Evolutionary conservation across 2,113 vertebrate species (phyloP).

Genomic region (Gila orcuttii): DNA sequence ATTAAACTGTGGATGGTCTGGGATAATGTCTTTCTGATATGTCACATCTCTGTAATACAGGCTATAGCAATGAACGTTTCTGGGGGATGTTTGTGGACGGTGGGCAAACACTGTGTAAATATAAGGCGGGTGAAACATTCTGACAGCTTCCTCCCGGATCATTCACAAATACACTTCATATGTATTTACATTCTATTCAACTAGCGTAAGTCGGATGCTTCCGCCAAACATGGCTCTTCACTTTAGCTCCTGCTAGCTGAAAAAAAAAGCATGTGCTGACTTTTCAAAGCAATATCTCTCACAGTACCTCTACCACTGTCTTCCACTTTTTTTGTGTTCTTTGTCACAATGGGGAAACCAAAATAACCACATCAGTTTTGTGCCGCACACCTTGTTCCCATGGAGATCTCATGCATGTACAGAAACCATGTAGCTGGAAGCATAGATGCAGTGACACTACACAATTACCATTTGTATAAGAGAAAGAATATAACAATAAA

Average conservation of each 20-base stretch:
- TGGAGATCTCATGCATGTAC: slow-evolving; percentile 59
- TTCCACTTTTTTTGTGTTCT: slow-evolving; percentile 19
- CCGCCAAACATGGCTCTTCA: neutral
- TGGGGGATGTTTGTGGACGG: neutral
- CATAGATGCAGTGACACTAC: neutral
- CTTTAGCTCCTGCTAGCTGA: neutral
- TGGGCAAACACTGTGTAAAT: slow-evolving; percentile 5
- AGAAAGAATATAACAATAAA: neutral
- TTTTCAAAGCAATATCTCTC: slow-evolving; percentile 21
- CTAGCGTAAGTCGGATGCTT: slow-evolving; percentile 19
- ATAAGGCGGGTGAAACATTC: neutral
- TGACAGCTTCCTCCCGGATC: neutral
- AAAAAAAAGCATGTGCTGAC: neutral
- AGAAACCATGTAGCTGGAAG: slow-evolving; percentile 30
- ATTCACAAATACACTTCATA: neutral
- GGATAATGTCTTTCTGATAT: neutral
- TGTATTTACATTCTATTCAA: slow-evolving; percentile 28
- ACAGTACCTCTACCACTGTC: neutral
- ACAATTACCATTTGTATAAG: neutral
- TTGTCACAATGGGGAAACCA: slow-evolving; percentile 41
- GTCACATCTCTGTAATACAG: neutral
- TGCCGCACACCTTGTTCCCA: slow-evolving; percentile 69
- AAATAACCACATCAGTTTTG: slow-evolving; percentile 46
- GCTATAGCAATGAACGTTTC: neutral
- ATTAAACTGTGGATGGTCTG: neutral